These are phyloP conservation scores for Adoxophyes honmai DNA, from an alignment of 1,140 invertebrate species.

Conservation along the genomic window DNA sequence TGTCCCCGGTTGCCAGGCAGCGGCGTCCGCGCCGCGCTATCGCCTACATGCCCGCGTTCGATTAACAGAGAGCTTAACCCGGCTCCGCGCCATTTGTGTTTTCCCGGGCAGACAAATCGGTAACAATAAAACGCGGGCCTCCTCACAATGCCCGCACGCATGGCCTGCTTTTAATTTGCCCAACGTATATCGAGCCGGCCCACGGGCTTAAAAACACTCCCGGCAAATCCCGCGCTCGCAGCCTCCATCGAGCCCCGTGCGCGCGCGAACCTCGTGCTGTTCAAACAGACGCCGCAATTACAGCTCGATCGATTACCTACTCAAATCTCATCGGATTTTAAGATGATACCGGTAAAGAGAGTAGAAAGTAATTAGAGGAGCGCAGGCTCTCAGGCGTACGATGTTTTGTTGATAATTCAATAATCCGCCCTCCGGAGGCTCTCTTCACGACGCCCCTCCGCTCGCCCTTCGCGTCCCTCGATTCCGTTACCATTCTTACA, in stretches of 20 bases:
- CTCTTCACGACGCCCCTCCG: conserved; percentile 47
- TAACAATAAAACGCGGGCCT: conserved; percentile 63
- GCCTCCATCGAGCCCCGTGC: conserved; percentile 31
- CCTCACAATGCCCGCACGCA: conserved; percentile 62
- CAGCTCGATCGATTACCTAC: conserved; percentile 53
- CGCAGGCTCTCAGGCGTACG: conserved; percentile 59
- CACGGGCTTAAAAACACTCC: conserved; percentile 60
- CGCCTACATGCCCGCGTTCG: conserved; percentile 50
- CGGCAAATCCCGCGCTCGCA: conserved; percentile 44
- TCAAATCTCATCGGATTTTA: conserved; percentile 56
- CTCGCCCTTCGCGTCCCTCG: conserved; percentile 25
- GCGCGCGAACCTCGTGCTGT: conserved; percentile 20
- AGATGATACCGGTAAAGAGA: conserved; percentile 51
- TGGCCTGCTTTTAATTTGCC: conserved; percentile 73
- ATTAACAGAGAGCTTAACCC: conserved; percentile 69
- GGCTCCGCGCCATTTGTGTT: conserved; percentile 61
- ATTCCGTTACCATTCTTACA: conserved; percentile 53
- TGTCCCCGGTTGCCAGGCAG: conserved; percentile 19
- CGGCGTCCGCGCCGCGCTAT: conserved; percentile 36
- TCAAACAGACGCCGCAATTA: conserved; percentile 53
- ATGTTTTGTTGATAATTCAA: conserved; percentile 75
- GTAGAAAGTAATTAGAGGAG: conserved; percentile 69
- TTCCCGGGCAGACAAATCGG: conserved; percentile 68
- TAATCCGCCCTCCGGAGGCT: conserved; percentile 59
- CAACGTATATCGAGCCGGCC: conserved; percentile 58